Base-by-base conservation (phyloP, 2,113 vertebrate species). In the Albula goreensis region DNA sequence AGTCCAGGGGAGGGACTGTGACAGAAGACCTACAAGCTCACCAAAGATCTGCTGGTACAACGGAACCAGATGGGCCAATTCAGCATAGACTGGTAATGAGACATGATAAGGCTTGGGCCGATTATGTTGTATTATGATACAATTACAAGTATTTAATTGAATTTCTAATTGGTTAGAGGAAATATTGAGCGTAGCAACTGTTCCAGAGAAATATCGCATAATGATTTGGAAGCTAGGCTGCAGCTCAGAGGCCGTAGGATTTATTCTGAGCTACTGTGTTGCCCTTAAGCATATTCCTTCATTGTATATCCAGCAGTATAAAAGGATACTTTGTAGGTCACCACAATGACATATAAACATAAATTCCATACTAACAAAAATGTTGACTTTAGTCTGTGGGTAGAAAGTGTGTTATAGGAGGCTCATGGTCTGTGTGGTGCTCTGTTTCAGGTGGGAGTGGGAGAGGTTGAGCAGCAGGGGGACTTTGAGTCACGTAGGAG, bases 401-500 rank as follows among this genome's bases (percentile, higher is more conserved):
- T n/a, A 4, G 22, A 70, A 70, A 22, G 63, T 8, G 17, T 70
- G 63, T 5, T 22, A 25, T 74, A 19, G 19, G 31, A 66, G 48
- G 48, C 48, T 52, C 48, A 9, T 2, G 19, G 78, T 49, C 50
- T 25, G 10, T 83, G 81, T 25, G 56, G 51, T 10, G 22, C 51
- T 60, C 13, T 88, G 22, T 87, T 89, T 3, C 88, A 95, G 95
- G 89, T 3, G 9, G 78, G 41, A 10, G 15, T 51, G 63, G 87
- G 56, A 70, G 56, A 70, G 81, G 79, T 25, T 13, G 79, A 50
- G 31, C 50, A n/a, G 6, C 80, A 41, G 19, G 48, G 79, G 0
- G 89, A 88, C n/a, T 82, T 50, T 57, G 31, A n/a, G 2, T 86
- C 87, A 51, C 93, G 92, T 48, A 89, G 92, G 80, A 86, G 60